Percentiles rank a stretch among this genome's conserved stretches.
phyloP scores from a whole-genome alignment of 2,888 invertebrate genomes.

The Drosophila imparisetae region DNA sequence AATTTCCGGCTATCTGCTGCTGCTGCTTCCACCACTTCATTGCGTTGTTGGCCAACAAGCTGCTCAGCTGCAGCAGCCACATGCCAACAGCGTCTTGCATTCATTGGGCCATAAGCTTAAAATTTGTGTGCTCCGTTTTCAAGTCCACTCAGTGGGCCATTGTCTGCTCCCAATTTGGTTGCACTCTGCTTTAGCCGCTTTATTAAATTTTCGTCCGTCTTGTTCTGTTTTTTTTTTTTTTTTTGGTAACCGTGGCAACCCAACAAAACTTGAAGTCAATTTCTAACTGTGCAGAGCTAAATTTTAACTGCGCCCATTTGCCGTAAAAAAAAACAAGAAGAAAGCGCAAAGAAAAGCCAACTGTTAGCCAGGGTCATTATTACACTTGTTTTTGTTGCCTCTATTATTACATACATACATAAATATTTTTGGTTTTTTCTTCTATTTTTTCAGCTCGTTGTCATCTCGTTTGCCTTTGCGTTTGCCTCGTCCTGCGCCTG shows the following conservation, averaged over 20 bases:
- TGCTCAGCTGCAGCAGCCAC: slow-evolving; percentile 40
- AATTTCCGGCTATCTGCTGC: slow-evolving; percentile 65
- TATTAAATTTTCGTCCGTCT: slow-evolving; percentile 63
- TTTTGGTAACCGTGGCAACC: slow-evolving; percentile 12
- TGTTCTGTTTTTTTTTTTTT: neutral
- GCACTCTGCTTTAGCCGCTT: slow-evolving; percentile 45
- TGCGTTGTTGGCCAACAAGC: slow-evolving; percentile 36
- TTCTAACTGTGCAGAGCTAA: slow-evolving; percentile 56
- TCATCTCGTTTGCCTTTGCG: slow-evolving; percentile 60
- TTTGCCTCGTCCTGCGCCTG: slow-evolving; percentile 51
- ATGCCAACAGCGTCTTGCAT: slow-evolving; percentile 70
- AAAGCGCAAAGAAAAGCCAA: slow-evolving; percentile 15
- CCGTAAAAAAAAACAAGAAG: slow-evolving; percentile 11
- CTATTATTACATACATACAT: slow-evolving; percentile 64
- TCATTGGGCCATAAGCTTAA: slow-evolving; percentile 76
- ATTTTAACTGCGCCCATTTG: slow-evolving; percentile 64
- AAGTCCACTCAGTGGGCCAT: slow-evolving; percentile 57
- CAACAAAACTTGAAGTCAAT: slow-evolving; percentile 63
- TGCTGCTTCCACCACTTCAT: slow-evolving; percentile 24
- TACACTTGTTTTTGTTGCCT: slow-evolving; percentile 67
- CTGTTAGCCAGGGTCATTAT: slow-evolving; percentile 59
- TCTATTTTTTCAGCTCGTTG: slow-evolving; percentile 48
- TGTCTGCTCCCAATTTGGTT: slow-evolving; percentile 72
- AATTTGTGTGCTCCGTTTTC: slow-evolving; percentile 66
- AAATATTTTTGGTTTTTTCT: slow-evolving; percentile 56